Conservation (phyloP, 2,113 vertebrate genomes). For the Tragelaphus imberbis region DNA sequence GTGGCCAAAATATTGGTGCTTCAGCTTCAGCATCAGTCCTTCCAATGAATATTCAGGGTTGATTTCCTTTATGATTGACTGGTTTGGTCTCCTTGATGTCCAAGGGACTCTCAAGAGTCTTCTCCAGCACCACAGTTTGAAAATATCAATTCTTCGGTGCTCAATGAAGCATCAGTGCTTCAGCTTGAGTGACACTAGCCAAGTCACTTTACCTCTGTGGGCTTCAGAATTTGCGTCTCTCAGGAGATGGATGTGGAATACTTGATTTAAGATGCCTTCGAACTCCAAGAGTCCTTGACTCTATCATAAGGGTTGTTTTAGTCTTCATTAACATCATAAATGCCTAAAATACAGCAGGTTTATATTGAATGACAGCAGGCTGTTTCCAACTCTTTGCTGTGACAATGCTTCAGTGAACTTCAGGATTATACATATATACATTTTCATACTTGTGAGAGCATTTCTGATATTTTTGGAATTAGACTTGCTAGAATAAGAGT, state of each 20-base stretch:
- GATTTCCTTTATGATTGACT: not conserved
- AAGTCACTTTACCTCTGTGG: not conserved
- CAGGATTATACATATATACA: not conserved
- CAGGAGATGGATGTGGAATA: not conserved
- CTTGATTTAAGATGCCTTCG: not conserved
- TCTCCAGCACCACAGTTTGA: not conserved
- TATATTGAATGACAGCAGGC: not conserved
- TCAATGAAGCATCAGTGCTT: not conserved
- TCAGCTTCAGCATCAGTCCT: not conserved
- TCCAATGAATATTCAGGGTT: not conserved
- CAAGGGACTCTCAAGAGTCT: not conserved
- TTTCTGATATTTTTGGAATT: conserved; percentile 14
- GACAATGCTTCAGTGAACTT: not conserved
- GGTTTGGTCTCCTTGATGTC: not conserved
- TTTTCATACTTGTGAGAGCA: not conserved
- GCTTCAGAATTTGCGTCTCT: not conserved
- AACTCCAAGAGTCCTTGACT: not conserved
- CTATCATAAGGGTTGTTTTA: not conserved
- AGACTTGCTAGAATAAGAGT: not conserved
- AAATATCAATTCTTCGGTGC: not conserved
- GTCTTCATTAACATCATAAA: not conserved
- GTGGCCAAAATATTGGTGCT: not conserved
- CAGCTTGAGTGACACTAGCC: not conserved
- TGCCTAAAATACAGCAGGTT: not conserved
- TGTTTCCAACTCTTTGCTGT: not conserved